These are phyloP conservation scores for Ailurus styani DNA, from an alignment of 2,113 vertebrate genomes.

Conservation along the genomic window DNA sequence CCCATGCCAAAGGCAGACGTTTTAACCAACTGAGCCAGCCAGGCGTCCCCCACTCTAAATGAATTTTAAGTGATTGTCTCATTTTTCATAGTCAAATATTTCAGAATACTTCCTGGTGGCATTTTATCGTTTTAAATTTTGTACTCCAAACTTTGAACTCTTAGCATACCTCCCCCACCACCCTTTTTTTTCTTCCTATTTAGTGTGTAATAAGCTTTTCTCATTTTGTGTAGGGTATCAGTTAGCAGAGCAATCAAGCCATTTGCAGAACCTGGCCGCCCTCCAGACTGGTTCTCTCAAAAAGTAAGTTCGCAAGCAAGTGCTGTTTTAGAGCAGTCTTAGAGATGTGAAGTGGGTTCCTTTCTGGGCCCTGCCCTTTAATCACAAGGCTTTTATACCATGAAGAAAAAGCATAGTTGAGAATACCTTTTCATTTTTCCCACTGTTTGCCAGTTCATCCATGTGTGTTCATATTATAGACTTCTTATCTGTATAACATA, in stretches of 20 bases:
- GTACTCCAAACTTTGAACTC: background rate
- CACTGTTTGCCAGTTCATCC: background rate
- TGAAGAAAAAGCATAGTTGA: background rate
- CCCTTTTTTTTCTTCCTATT: background rate
- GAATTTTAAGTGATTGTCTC: background rate
- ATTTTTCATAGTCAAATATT: slow-evolving; percentile 31
- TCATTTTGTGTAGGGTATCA: slow-evolving; percentile 88
- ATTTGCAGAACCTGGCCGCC: slow-evolving; percentile 95
- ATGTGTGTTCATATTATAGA: background rate
- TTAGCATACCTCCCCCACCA: background rate
- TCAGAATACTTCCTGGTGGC: background rate
- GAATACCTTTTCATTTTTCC: background rate
- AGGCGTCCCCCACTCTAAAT: background rate
- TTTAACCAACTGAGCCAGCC: background rate
- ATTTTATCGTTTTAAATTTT: slow-evolving; percentile 22
- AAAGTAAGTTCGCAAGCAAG: slow-evolving; percentile 84
- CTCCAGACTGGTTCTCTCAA: slow-evolving; percentile 99
- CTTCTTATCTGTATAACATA: background rate
- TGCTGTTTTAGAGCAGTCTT: background rate
- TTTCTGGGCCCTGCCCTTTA: background rate
- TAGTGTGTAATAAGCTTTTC: background rate
- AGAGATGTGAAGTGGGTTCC: background rate
- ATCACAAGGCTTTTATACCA: slow-evolving; percentile 4
- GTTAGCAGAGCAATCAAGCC: slow-evolving; percentile 99
- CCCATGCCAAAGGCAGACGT: background rate